phyloP scores from a whole-genome alignment of 2,113 vertebrate species.

The Eulemur rufifrons region DNA sequence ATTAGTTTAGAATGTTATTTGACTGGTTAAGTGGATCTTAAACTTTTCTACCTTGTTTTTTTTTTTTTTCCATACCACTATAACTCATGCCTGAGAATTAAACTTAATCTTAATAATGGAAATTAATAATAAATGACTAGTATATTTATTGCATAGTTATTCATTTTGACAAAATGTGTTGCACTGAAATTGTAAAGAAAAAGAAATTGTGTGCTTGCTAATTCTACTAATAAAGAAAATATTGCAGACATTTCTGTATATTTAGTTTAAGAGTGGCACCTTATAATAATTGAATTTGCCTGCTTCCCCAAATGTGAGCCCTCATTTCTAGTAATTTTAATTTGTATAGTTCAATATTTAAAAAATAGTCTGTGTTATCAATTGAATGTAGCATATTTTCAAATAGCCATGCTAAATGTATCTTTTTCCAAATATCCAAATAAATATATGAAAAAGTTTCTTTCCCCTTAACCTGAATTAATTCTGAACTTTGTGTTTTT shows the following conservation, averaged over 20 bases:
- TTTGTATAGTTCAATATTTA: conserved; percentile 5
- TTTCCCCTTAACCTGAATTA: neutral
- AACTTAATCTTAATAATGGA: neutral
- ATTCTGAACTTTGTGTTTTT: neutral
- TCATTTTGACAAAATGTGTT: neutral
- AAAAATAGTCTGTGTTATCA: neutral
- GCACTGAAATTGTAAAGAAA: neutral
- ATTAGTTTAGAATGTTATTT: neutral
- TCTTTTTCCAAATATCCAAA: neutral
- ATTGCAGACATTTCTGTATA: neutral
- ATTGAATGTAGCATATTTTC: neutral
- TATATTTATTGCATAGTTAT: neutral
- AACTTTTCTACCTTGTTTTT: neutral
- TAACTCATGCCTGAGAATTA: neutral
- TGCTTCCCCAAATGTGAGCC: neutral
- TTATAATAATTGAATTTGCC: neutral
- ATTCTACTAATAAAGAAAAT: neutral
- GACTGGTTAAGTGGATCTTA: neutral
- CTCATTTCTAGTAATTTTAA: conserved; percentile 1
- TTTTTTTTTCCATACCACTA: neutral
- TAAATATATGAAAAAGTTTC: neutral
- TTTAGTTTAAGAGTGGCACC: neutral
- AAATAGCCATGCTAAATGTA: neutral
- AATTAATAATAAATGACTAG: neutral
- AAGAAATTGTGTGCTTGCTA: neutral